Conservation (phyloP, 2,113 vertebrate genomes). For the Protobothrops mucrosquamatus region DNA sequence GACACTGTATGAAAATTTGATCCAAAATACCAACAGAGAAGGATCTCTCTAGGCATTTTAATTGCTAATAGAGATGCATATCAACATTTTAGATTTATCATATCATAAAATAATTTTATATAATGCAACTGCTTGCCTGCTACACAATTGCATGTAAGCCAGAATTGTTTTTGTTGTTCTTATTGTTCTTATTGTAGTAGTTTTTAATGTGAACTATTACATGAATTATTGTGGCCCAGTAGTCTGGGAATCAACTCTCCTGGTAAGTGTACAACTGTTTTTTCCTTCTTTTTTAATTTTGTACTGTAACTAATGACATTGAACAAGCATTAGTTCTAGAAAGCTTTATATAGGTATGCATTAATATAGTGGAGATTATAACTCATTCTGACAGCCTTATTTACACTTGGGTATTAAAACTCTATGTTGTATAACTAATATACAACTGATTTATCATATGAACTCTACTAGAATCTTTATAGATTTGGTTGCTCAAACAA, state of each 20-base stretch:
- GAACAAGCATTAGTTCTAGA: conserved; percentile 2
- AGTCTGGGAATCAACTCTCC: conserved; percentile 22
- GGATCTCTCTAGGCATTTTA: conserved; percentile 58
- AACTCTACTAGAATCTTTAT: conserved; percentile 20
- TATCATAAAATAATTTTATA: conserved; percentile 54
- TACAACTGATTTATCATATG: background rate
- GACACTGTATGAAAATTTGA: conserved; percentile 54
- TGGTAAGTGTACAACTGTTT: background rate
- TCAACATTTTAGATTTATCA: conserved; percentile 47
- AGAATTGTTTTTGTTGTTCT: background rate
- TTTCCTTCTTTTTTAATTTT: background rate
- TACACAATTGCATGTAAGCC: conserved; percentile 3
- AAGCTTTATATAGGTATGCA: conserved; percentile 21
- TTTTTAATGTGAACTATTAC: background rate
- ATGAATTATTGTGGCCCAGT: conserved; percentile 13
- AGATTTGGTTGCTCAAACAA: background rate
- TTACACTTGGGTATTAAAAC: conserved; percentile 33
- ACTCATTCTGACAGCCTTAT: conserved; percentile 23
- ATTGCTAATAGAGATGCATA: conserved; percentile 33
- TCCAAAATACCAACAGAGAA: conserved; percentile 61
- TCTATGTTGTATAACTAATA: conserved; percentile 29
- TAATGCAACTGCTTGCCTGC: conserved; percentile 42
- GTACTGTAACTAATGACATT: conserved; percentile 9
- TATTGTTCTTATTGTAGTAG: background rate
- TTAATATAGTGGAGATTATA: background rate